Evolutionary conservation across 2,113 vertebrate genomes (phyloP).

Genomic region (Orycteropus afer): DNA sequence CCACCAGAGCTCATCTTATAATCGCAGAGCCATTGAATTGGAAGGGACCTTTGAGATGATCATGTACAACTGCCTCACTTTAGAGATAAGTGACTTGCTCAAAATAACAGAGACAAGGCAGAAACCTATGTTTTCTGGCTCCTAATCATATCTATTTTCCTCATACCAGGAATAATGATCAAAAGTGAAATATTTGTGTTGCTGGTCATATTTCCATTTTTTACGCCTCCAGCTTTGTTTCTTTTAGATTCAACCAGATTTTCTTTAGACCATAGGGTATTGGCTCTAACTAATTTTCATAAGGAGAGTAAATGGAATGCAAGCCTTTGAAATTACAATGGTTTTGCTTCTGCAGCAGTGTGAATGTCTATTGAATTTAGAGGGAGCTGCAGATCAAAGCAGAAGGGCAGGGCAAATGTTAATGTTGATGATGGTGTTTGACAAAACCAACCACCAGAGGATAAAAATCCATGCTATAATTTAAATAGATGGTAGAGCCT

Average conservation of each 20-base stretch:
- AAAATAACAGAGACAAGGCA: neutral
- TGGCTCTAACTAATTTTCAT: slow-evolving; percentile 5
- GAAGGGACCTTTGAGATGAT: neutral
- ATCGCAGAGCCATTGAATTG: neutral
- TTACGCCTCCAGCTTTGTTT: neutral
- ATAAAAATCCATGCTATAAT: slow-evolving; percentile 38
- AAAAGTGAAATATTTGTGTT: neutral
- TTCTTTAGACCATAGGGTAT: neutral
- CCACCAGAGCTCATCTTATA: too few relatives aligned
- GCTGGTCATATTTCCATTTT: neutral
- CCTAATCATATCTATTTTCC: neutral
- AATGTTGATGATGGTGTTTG: neutral
- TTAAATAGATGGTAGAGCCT: slow-evolving; percentile 38
- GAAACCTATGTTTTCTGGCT: neutral
- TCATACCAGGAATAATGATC: neutral
- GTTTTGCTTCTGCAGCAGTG: neutral
- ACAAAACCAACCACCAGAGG: slow-evolving; percentile 4
- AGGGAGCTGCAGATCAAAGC: slow-evolving; percentile 63
- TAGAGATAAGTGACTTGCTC: neutral
- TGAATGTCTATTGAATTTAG: slow-evolving; percentile 7
- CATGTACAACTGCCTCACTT: neutral
- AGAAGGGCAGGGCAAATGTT: neutral
- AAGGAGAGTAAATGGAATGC: neutral
- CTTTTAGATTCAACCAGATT: neutral
- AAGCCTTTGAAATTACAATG: slow-evolving; percentile 28